A percentile compares a stretch with the other conserved stretches of the same genome.
phyloP scores from a whole-genome alignment of 1,140 invertebrate genomes.

The Drosophila lacertosa region DNA sequence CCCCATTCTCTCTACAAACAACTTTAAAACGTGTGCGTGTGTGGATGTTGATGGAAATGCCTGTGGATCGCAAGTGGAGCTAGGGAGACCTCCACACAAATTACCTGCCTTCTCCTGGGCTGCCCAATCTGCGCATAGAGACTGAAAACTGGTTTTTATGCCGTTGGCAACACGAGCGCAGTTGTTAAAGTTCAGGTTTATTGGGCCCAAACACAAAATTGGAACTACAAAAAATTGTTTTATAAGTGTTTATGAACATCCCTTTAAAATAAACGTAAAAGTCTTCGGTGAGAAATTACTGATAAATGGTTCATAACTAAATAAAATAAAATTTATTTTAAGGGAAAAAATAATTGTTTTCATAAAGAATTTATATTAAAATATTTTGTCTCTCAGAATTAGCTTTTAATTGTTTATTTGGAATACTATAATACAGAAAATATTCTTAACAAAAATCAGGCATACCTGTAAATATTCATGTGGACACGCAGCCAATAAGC shows the following conservation, averaged over 20 bases:
- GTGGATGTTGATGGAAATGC: slow-evolving; percentile 44
- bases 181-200: background rate
- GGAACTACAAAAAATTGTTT: background rate
- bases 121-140: slow-evolving; percentile 17
- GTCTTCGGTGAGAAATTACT: too few relatives aligned
- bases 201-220: slow-evolving; percentile 18
- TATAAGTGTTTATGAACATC: too few relatives aligned
- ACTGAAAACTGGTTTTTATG: slow-evolving; percentile 52
- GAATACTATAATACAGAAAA: too few relatives aligned
- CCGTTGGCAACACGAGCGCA: slow-evolving; percentile 45
- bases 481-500: slow-evolving; percentile 18
- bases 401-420: too few relatives aligned
- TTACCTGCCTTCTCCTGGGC: slow-evolving; percentile 42
- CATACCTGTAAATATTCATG: slow-evolving; percentile 9
- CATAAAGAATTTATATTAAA: too few relatives aligned
- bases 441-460: too few relatives aligned
- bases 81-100: slow-evolving; percentile 34
- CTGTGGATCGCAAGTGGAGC: slow-evolving; percentile 62
- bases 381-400: too few relatives aligned
- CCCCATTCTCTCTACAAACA: background rate
- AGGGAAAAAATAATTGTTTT: too few relatives aligned
- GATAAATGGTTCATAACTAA: too few relatives aligned
- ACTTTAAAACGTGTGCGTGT: slow-evolving; percentile 53
- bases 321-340: too few relatives aligned
- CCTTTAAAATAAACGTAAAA: too few relatives aligned